Percentiles rank a stretch among this genome's conserved stretches.
phyloP scores from a whole-genome alignment of 2,113 vertebrate genomes.

The Cheilinus undulatus region DNA sequence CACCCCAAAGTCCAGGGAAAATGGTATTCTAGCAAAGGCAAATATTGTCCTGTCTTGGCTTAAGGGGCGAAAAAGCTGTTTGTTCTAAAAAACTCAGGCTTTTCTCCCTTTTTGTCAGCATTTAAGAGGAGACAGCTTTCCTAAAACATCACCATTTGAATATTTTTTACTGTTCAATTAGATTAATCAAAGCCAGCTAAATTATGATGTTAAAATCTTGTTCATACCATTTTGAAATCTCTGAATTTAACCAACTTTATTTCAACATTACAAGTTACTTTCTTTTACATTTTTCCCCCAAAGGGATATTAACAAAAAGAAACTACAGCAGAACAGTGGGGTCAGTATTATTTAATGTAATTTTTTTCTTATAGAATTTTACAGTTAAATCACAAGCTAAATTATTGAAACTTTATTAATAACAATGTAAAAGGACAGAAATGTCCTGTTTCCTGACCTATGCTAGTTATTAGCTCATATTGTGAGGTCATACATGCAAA shows the following conservation, averaged over 20 bases:
- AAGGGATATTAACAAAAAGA: not conserved
- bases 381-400: not conserved
- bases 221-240: not conserved
- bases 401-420: not conserved
- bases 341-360: not conserved
- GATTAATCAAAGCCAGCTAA: not conserved
- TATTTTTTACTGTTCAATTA: not conserved
- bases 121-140: slow-evolving; percentile 11
- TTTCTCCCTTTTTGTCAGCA: slow-evolving; percentile 49
- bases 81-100: slow-evolving; percentile 86
- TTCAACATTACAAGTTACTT: no score
- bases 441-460: no score
- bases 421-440: not conserved
- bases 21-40: slow-evolving; percentile 97
- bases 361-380: not conserved
- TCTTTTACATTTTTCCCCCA: no score
- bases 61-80: slow-evolving; percentile 90
- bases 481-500: no score
- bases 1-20: slow-evolving; percentile 92
- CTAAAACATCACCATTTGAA: not conserved
- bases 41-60: slow-evolving; percentile 95
- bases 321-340: not conserved
- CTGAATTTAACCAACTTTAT: not conserved
- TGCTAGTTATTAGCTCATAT: no score
- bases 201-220: not conserved